Evolutionary conservation across 2,113 vertebrate species (phyloP).

Genomic region (Burhinus bistriatus): DNA sequence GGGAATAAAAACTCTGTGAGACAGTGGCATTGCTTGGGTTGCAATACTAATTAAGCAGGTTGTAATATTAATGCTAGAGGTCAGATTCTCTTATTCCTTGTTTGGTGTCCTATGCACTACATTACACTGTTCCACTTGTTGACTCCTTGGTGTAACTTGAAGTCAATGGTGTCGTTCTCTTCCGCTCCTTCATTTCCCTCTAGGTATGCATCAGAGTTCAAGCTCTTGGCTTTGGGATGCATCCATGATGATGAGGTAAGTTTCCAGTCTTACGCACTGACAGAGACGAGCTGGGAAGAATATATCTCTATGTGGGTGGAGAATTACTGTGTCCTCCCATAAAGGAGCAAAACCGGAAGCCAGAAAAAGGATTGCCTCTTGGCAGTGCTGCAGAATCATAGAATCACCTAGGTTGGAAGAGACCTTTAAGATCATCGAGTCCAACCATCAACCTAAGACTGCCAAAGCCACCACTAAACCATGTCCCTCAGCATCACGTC

Average conservation of each 20-base stretch:
- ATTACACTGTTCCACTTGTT: background rate
- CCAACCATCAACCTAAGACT: no score
- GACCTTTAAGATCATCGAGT: no score
- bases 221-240: background rate
- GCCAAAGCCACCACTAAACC: no score
- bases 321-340: constrained; percentile 40
- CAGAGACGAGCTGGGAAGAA: constrained; percentile 13
- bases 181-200: background rate
- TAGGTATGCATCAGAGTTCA: background rate
- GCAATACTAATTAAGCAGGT: background rate
- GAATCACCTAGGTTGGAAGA: no score
- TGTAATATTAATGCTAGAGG: background rate
- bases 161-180: background rate
- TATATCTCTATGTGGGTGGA: constrained; percentile 11
- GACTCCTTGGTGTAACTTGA: background rate
- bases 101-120: accelerated
- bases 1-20: background rate
- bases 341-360: constrained; percentile 18
- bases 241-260: constrained; percentile 33
- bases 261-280: constrained; percentile 14
- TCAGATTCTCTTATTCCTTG: background rate
- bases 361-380: background rate
- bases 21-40: background rate
- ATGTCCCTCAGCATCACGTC: no score
- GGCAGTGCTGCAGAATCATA: background rate